These are phyloP conservation scores for Pteronura brasiliensis DNA, from an alignment of 2,113 vertebrate genomes.

Conservation along the genomic window DNA sequence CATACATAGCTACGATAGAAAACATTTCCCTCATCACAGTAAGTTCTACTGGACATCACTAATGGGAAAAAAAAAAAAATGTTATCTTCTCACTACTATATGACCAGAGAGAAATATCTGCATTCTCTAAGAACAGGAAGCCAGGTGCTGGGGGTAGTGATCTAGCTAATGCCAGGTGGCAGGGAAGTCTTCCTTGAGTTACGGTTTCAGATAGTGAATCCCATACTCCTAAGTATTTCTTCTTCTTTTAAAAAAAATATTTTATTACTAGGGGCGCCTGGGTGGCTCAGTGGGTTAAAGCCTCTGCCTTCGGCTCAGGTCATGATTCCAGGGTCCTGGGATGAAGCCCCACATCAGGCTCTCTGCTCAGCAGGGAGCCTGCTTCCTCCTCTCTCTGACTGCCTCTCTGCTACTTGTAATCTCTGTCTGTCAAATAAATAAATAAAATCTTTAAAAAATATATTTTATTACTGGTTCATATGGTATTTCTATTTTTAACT, in stretches of 20 bases:
- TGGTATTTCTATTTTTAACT: neutral
- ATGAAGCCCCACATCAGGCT: too few relatives aligned
- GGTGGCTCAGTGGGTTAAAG: too few relatives aligned
- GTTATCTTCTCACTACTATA: neutral
- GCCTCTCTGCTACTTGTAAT: too few relatives aligned
- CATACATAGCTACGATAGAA: neutral
- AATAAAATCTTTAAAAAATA: conserved; percentile 23
- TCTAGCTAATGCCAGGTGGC: neutral
- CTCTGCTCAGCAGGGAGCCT: too few relatives aligned
- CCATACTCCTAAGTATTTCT: neutral
- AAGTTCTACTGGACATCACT: neutral
- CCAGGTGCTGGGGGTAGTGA: neutral
- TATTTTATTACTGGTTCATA: neutral
- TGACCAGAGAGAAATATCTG: neutral
- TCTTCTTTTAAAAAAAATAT: conserved; percentile 5
- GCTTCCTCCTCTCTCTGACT: too few relatives aligned
- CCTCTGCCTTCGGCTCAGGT: too few relatives aligned
- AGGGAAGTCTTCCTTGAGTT: neutral
- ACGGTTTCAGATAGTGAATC: neutral
- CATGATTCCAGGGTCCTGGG: too few relatives aligned
- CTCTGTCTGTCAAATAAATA: too few relatives aligned
- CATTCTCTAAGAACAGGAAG: neutral
- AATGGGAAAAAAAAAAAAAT: neutral
- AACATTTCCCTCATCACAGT: neutral
- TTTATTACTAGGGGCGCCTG: neutral